Conservation (phyloP, 2,888 invertebrate species). For the Gari tellinella region DNA sequence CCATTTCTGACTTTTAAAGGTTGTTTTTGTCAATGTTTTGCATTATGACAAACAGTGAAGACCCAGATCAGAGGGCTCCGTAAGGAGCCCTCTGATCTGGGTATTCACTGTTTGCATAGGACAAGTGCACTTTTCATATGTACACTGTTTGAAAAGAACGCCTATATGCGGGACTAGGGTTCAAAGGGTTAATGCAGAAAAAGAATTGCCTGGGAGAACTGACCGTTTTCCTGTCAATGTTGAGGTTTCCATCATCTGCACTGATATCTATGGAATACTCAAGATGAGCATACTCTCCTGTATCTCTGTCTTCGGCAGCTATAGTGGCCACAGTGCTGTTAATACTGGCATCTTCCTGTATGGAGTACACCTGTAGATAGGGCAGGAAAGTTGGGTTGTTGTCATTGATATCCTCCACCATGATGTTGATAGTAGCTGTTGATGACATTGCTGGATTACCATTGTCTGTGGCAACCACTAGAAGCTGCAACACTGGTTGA, state of each 20-base stretch:
- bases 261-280: constrained; percentile 89
- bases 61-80: too few species aligned
- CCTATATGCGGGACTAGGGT: too few species aligned
- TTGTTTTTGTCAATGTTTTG: too few species aligned
- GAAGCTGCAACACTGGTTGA: constrained; percentile 62
- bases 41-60: too few species aligned
- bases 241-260: constrained; percentile 89
- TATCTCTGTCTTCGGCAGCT: constrained; percentile 88
- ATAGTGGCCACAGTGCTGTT: constrained; percentile 87
- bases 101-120: too few species aligned
- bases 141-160: too few species aligned
- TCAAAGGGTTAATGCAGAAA: too few species aligned
- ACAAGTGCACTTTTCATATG: too few species aligned
- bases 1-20: too few species aligned
- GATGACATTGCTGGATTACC: constrained; percentile 68
- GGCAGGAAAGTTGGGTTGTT: constrained; percentile 89
- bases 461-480: constrained; percentile 75
- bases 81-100: too few species aligned
- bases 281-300: constrained; percentile 87
- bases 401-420: constrained; percentile 91
- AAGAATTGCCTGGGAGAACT: too few species aligned
- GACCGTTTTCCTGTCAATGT: constrained; percentile 86
- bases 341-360: constrained; percentile 69
- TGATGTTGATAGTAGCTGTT: constrained; percentile 88
- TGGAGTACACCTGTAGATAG: constrained; percentile 40